phyloP scores from a whole-genome alignment of 2,113 vertebrate species.

The Cromileptes altivelis region DNA sequence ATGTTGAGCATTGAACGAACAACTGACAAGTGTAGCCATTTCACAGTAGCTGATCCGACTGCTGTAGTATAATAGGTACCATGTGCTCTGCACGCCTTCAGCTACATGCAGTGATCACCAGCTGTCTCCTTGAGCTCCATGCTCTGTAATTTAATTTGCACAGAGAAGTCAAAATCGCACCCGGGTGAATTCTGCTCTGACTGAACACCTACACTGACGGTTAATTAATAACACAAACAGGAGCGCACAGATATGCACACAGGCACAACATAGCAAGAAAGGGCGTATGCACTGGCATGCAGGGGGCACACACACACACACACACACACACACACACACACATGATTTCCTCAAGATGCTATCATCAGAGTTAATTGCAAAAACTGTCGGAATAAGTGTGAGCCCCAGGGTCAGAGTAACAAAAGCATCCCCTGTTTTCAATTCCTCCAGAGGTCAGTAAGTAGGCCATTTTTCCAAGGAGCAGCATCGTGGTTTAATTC shows the following conservation, averaged over 20 bases:
- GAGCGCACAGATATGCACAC: constrained; percentile 12
- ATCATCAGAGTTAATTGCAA: constrained; percentile 21
- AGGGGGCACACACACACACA: not conserved
- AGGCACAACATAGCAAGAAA: not conserved
- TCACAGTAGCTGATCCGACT: constrained; percentile 39
- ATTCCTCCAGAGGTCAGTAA: constrained; percentile 8
- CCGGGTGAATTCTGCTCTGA: constrained; percentile 45
- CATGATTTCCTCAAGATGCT: not conserved
- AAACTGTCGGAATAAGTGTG: constrained; percentile 11
- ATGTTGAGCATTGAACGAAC: constrained; percentile 36
- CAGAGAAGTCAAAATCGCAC: constrained; percentile 53
- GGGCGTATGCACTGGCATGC: constrained; percentile 3
- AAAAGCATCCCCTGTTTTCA: constrained; percentile 9
- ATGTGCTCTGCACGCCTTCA: constrained; percentile 59
- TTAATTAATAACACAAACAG: constrained; percentile 77
- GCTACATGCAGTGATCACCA: constrained; percentile 58
- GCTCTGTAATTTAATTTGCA: constrained; percentile 71
- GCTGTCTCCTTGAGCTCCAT: constrained; percentile 58
- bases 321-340: not conserved
- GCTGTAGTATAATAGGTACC: constrained; percentile 39
- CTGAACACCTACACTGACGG: constrained; percentile 54
- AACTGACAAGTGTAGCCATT: constrained; percentile 34
- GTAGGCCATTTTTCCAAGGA: not conserved
- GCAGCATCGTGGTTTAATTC: constrained; percentile 16
- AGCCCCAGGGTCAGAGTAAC: constrained; percentile 6